phyloP scores from a whole-genome alignment of 2,113 vertebrate species.

The Halichoerus grypus region DNA sequence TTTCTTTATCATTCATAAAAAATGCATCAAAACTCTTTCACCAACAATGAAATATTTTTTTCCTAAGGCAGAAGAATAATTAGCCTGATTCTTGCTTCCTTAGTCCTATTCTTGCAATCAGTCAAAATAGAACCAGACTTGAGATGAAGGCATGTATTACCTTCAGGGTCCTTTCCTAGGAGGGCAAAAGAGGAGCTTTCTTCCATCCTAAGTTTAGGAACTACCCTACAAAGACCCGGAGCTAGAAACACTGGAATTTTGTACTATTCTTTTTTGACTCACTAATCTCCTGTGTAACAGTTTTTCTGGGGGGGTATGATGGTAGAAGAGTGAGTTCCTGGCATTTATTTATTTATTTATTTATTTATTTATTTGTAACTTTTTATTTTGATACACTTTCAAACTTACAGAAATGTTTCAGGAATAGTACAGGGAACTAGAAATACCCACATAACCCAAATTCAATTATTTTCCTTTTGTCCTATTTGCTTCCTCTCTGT shows the following conservation, averaged over 20 bases:
- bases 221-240: neutral
- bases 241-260: neutral
- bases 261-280: neutral
- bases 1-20: constrained; percentile 71
- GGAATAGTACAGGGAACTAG: neutral
- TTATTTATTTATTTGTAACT: neutral
- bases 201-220: neutral
- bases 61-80: constrained; percentile 62
- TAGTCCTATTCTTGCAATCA: constrained; percentile 33
- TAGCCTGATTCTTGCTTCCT: constrained; percentile 14
- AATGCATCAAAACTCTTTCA: constrained; percentile 67
- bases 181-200: neutral
- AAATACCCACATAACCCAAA: neutral
- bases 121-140: constrained; percentile 30
- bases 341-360: neutral
- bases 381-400: constrained; percentile 25
- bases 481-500: neutral
- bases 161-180: neutral
- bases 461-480: neutral
- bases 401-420: constrained; percentile 32
- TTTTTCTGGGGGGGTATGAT: neutral
- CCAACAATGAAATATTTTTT: constrained; percentile 48
- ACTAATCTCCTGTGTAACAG: neutral
- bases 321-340: neutral
- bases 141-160: neutral